Conservation (phyloP, 35 echinoderm and acorn worm species). For the Nesometra sesokonis region DNA sequence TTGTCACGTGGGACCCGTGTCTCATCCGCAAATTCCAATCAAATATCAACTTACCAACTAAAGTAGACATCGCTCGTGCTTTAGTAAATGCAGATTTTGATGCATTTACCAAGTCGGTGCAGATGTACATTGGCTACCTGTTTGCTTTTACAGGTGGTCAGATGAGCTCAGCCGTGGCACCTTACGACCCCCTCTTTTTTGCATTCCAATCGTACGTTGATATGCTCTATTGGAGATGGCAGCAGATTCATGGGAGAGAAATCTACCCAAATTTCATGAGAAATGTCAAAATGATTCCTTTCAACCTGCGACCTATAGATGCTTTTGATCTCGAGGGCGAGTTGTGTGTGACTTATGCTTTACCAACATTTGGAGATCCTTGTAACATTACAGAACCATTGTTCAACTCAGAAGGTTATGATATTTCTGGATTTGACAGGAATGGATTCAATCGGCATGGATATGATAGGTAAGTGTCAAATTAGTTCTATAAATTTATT, state of each 20-base stretch:
- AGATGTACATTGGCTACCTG: conserved; percentile 75
- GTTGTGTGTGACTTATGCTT: conserved; percentile 73
- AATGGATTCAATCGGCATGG: conserved; percentile 85
- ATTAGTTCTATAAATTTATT: too few relatives aligned
- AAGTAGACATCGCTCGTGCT: conserved; percentile 73
- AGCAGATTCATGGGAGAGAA: conserved; percentile 24
- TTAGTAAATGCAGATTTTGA: conserved; percentile 48
- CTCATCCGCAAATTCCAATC: conserved; percentile 45
- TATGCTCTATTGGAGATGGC: conserved; percentile 94
- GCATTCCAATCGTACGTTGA: conserved; percentile 83
- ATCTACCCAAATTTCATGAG: conserved; percentile 43
- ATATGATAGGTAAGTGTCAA: conserved; percentile 51
- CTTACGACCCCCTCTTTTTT: conserved; percentile 88
- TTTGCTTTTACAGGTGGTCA: conserved; percentile 78
- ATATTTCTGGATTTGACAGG: conserved; percentile 57
- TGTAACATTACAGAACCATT: conserved; percentile 61
- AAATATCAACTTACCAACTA: conserved; percentile 52
- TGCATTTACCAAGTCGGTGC: conserved; percentile 59
- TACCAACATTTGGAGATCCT: conserved; percentile 56
- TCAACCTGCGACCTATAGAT: conserved; percentile 53
- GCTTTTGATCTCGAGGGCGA: conserved; percentile 47
- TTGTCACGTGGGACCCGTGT: conserved; percentile 58
- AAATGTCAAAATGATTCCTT: conserved; percentile 62
- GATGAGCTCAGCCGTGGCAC: conserved; percentile 56
- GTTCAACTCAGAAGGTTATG: conserved; percentile 59